Percentiles rank a stretch among this genome's conserved stretches.
Conservation (phyloP, 1,140 invertebrate species). For the Teleopsis dalmanni region DNA sequence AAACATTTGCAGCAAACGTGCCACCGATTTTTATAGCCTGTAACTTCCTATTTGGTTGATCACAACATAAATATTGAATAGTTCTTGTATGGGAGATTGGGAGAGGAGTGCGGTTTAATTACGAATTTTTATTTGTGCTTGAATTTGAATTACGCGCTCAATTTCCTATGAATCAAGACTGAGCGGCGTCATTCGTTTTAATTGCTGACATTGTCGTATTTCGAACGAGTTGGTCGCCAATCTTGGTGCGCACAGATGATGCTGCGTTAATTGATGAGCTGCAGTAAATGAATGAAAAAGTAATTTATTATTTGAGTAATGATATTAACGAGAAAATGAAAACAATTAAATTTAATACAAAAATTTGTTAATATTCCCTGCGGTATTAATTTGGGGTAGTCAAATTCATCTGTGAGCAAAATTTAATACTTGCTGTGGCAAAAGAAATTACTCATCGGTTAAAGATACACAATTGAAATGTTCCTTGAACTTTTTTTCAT, state of each 20-base stretch:
- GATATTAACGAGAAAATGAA: too few species aligned
- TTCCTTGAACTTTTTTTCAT: too few species aligned
- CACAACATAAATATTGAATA: too few species aligned
- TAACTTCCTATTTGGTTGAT: slow-evolving; percentile 5
- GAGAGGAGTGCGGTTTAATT: not conserved
- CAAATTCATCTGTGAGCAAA: too few species aligned
- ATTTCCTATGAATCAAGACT: slow-evolving; percentile 37
- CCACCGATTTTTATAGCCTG: slow-evolving; percentile 11
- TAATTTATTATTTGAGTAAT: too few species aligned
- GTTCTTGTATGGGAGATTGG: not conserved
- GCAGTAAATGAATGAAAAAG: slow-evolving; percentile 1
- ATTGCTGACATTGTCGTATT: not conserved
- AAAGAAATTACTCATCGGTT: too few species aligned
- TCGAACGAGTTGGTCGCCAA: slow-evolving; percentile 7
- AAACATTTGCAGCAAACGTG: slow-evolving; percentile 5
- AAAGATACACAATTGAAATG: too few species aligned
- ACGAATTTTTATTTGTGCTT: slow-evolving; percentile 4
- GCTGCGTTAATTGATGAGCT: slow-evolving; percentile 4
- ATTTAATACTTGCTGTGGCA: too few species aligned
- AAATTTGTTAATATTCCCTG: too few species aligned
- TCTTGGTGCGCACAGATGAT: slow-evolving; percentile 10
- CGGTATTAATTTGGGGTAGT: too few species aligned
- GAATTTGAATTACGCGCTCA: slow-evolving; percentile 37
- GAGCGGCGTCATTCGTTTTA: not conserved
- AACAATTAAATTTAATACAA: too few species aligned